These are phyloP conservation scores for Augiades crinisus DNA, from an alignment of 2,888 invertebrate genomes.

Conservation along the genomic window DNA sequence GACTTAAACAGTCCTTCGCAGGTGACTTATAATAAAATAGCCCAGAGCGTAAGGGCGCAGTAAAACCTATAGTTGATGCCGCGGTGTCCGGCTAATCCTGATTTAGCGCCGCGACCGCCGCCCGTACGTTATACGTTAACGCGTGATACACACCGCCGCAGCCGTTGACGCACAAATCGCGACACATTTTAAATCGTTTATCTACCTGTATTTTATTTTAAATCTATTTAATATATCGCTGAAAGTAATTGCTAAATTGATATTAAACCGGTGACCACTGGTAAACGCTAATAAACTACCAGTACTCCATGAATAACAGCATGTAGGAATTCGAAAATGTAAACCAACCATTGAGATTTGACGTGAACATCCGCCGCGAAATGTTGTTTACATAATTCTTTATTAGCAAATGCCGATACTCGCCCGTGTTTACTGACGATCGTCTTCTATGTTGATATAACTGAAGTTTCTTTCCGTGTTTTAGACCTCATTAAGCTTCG, in stretches of 20 bases:
- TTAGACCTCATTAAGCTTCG: no score
- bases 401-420: conserved; percentile 1
- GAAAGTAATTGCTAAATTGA: no score
- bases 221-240: no score
- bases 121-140: conserved; percentile 64
- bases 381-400: conserved; percentile 26
- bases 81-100: conserved; percentile 72
- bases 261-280: no score
- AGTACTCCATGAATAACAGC: conserved; percentile 21
- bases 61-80: conserved; percentile 69
- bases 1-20: conserved; percentile 3
- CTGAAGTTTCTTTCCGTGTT: no score
- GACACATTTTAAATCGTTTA: no score
- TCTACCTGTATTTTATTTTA: no score
- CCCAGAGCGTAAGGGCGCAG: conserved; percentile 48
- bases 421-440: not conserved
- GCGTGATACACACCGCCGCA: conserved; percentile 43
- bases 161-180: conserved; percentile 10
- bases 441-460: no score
- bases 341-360: conserved; percentile 22
- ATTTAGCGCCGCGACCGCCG: conserved; percentile 65
- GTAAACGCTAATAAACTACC: conserved; percentile 8
- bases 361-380: conserved; percentile 13
- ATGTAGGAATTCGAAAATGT: conserved; percentile 18
- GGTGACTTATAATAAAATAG: conserved; percentile 67